phyloP scores from a whole-genome alignment of 2,113 vertebrate genomes.

The Ailuropoda melanoleuca region DNA sequence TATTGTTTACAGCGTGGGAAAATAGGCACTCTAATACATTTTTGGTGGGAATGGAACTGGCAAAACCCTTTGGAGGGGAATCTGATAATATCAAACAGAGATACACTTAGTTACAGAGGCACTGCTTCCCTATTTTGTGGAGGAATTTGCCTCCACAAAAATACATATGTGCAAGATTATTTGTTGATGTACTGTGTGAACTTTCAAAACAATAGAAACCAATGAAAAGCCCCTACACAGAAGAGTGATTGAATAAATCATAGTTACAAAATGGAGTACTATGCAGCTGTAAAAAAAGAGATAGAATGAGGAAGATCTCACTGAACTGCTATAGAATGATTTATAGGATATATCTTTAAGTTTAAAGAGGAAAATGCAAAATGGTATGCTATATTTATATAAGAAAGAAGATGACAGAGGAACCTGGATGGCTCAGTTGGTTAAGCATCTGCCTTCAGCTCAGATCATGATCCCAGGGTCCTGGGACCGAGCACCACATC shows the following conservation, averaged over 20 bases:
- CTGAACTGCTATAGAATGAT: background rate
- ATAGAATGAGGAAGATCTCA: background rate
- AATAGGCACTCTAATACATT: background rate
- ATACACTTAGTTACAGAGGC: background rate
- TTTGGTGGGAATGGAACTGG: background rate
- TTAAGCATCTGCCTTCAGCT: background rate
- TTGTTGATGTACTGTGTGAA: background rate
- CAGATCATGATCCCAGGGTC: background rate
- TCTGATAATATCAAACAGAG: background rate
- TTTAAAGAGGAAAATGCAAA: slow-evolving; percentile 3
- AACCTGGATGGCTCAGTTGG: background rate
- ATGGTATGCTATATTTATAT: background rate
- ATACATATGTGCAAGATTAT: background rate
- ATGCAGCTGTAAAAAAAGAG: background rate
- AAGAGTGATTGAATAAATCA: background rate
- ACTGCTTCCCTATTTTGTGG: background rate
- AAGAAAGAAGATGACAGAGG: background rate
- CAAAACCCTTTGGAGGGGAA: background rate
- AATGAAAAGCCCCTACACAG: background rate
- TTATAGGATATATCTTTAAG: background rate
- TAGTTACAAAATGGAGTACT: background rate
- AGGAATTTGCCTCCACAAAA: background rate
- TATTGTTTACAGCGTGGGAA: background rate
- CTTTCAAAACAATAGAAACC: slow-evolving; percentile 37
- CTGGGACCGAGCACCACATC: background rate